phyloP scores from a whole-genome alignment of 64 coral and sea anemone species.

The Hydrozoanthus tunicans region DNA sequence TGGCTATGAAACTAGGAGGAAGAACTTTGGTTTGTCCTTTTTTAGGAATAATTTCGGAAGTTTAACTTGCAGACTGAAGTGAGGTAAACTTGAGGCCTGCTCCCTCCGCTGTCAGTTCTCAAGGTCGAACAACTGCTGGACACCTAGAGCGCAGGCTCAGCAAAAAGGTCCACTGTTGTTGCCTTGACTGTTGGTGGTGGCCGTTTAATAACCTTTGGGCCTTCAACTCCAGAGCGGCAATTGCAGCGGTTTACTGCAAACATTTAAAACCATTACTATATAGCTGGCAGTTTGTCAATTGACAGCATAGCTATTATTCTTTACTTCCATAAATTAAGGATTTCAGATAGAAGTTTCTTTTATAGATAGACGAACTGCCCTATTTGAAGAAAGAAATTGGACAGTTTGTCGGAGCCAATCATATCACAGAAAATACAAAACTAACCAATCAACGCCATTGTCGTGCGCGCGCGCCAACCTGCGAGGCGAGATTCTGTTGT shows the following conservation, averaged over 20 bases:
- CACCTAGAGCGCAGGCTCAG: slow-evolving; percentile 31
- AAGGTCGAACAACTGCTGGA: neutral
- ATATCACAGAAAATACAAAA: too few relatives aligned
- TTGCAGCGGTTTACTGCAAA: slow-evolving; percentile 38
- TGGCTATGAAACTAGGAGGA: neutral
- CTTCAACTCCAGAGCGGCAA: slow-evolving; percentile 25
- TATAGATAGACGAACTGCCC: too few relatives aligned
- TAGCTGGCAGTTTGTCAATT: neutral
- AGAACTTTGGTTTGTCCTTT: neutral
- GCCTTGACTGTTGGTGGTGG: neutral
- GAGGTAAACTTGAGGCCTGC: neutral
- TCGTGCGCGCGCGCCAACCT: too few relatives aligned
- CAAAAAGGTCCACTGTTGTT: neutral
- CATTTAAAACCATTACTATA: neutral
- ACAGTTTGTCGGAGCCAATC: too few relatives aligned
- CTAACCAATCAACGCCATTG: too few relatives aligned
- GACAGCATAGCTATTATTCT: too few relatives aligned
- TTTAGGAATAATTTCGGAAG: neutral
- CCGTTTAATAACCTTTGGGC: neutral
- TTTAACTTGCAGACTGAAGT: neutral
- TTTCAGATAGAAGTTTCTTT: too few relatives aligned
- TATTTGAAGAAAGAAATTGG: too few relatives aligned
- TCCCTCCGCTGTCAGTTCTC: neutral
- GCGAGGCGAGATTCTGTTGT: too few relatives aligned
- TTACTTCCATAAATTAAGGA: too few relatives aligned